A percentile compares a stretch with the other conserved stretches of the same genome.
Conservation (phyloP, 2,797 vertebrate genomes). For the Crax fasciolata region DNA sequence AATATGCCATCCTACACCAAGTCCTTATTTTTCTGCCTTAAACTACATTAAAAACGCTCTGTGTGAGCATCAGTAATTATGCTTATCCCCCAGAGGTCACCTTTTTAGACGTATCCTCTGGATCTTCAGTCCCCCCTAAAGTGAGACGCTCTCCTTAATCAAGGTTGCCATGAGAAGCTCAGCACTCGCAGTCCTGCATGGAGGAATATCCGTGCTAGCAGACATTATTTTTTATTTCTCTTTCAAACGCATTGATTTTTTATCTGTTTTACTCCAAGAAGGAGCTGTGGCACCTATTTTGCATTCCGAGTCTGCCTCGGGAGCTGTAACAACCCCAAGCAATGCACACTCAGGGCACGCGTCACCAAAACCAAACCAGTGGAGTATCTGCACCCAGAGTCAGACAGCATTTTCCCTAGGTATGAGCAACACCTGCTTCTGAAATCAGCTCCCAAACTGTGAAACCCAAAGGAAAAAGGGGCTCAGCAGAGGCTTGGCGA, state of each 20-base stretch:
- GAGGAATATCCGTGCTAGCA: not conserved
- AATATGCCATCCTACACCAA: not conserved
- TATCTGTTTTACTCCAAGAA: constrained; percentile 19
- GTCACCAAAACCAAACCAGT: not conserved
- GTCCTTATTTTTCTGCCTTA: not conserved
- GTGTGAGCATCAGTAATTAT: not conserved
- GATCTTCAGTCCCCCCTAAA: not conserved
- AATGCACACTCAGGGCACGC: not conserved
- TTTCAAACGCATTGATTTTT: constrained; percentile 60
- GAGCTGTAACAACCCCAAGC: constrained; percentile 2
- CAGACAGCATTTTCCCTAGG: not conserved
- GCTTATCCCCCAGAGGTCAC: not conserved
- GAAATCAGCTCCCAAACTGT: not conserved
- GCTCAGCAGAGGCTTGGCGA: not conserved
- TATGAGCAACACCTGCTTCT: not conserved
- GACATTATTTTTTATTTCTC: constrained; percentile 50
- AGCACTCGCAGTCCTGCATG: not conserved
- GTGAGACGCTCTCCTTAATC: constrained; percentile 19
- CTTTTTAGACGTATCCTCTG: not conserved
- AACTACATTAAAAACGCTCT: not conserved
- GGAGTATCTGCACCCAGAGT: not conserved
- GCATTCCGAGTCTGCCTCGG: not conserved
- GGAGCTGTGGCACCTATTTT: constrained; percentile 42
- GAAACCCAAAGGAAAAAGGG: not conserved
- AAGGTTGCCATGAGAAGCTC: constrained; percentile 11